A percentile compares a stretch with the other conserved stretches of the same genome.
phyloP scores from a whole-genome alignment of 2,888 invertebrate genomes.

The Cryptops parisi region DNA sequence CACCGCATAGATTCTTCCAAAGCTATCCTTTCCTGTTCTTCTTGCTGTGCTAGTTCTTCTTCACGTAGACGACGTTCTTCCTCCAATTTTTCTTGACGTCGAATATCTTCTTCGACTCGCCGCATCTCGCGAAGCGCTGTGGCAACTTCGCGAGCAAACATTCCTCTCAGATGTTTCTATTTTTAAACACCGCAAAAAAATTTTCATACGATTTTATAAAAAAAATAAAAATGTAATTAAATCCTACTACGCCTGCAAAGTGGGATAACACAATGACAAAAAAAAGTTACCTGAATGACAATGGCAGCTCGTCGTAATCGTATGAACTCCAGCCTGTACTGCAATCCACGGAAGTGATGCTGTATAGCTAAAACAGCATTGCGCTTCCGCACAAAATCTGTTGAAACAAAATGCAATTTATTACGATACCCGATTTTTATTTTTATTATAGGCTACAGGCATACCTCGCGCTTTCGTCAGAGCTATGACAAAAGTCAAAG shows the following conservation, averaged over 20 bases:
- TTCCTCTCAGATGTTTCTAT: constrained; percentile 54
- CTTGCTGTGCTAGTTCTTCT: constrained; percentile 21
- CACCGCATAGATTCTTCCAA: constrained; percentile 51
- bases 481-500: too few relatives aligned
- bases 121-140: constrained; percentile 65
- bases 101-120: constrained; percentile 28
- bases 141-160: constrained; percentile 76
- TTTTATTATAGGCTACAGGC: too few relatives aligned
- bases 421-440: too few relatives aligned
- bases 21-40: constrained; percentile 37
- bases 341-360: constrained; percentile 73
- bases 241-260: too few relatives aligned
- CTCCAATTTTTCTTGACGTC: constrained; percentile 23
- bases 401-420: background rate
- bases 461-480: too few relatives aligned
- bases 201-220: too few relatives aligned
- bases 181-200: too few relatives aligned
- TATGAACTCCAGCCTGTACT: constrained; percentile 62
- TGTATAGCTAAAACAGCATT: constrained; percentile 59
- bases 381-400: constrained; percentile 48
- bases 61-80: constrained; percentile 22
- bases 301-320: constrained; percentile 66
- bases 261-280: background rate
- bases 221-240: too few relatives aligned
- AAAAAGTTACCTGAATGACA: constrained; percentile 55